Base-by-base conservation (phyloP, 2,113 vertebrate species). In the Suncus etruscus region DNA sequence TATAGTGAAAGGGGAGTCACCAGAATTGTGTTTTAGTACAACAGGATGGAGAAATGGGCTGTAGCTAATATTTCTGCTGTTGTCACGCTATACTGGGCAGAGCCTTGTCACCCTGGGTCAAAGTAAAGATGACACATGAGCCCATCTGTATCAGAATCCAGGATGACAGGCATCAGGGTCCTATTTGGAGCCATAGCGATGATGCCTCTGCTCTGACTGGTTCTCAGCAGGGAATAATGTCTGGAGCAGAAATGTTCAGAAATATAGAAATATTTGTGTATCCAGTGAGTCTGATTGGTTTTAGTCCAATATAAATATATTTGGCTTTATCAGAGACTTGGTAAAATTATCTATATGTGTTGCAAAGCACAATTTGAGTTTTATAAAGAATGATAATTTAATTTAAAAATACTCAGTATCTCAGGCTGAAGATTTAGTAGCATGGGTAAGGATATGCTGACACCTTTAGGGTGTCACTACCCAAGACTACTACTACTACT, bases 101-200 rank as follows among this genome's bases (percentile, higher is more conserved):
- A 93, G 15, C 0, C 45, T 15, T 87, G 69, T 68, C 66, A 79
- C 25, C 8, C 12, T 24, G 72, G 68, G 72, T 72, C 48, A 77
- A 88, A 65, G 76, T 93, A 77, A 94, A 87, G 39, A 54, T 72
- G 83, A 58, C 8, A 51, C 1, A 83, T 61, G 16, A 77, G 16
- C 3, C 27, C 31, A 68, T 65, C 73, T 68, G 9, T 86, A 32
- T 77, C 61, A 65, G 65, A 70, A 77, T 68, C 22, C 77, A 51
- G 51, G 31, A 48, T 77, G 74, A 47, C 31, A 45, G 65, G 14
- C 45, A 73, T 48, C 32, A 11, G n/a, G 24, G 27, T 1, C 1
- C 29, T 29, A 18, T 61, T 73, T 66, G 54, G 24, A 84, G 63
- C 66, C 11, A 4, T 11, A 76, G 61, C 18, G 70, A 82, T 85